Percentiles rank a stretch among this genome's conserved stretches.
Evolutionary conservation across 1,140 invertebrate species (phyloP).

Genomic region (Ceratosolen fusciceps): DNA sequence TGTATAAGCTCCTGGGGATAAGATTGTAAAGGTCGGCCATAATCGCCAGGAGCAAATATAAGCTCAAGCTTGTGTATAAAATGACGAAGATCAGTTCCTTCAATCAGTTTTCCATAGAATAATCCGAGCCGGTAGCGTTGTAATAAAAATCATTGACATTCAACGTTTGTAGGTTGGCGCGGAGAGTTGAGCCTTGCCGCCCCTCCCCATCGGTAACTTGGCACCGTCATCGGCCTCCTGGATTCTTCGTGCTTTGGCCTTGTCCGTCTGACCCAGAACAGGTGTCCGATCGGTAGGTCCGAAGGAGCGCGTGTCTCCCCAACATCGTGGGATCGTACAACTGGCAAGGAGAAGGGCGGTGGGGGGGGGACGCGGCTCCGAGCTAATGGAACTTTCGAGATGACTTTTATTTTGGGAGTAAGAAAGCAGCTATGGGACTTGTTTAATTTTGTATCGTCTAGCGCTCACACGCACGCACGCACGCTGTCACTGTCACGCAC

Average conservation of each 20-base stretch:
- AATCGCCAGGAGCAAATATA: too few relatives aligned
- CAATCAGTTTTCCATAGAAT: too few relatives aligned
- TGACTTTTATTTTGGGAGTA: background rate
- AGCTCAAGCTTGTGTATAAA: too few relatives aligned
- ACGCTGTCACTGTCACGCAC: too few relatives aligned
- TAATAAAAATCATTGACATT: too few relatives aligned
- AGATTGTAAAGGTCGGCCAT: too few relatives aligned
- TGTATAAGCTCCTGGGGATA: too few relatives aligned
- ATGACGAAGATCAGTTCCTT: too few relatives aligned
- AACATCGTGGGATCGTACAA: background rate
- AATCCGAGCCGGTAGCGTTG: too few relatives aligned
- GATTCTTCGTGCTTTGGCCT: conserved; percentile 57
- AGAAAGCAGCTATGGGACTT: background rate
- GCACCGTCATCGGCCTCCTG: background rate
- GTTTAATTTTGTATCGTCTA: background rate
- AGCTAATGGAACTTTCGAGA: conserved; percentile 1
- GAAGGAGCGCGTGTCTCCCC: conserved; percentile 21
- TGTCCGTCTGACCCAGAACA: conserved; percentile 55
- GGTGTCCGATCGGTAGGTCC: conserved; percentile 52
- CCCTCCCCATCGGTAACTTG: background rate
- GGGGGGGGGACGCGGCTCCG: background rate
- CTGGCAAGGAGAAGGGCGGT: background rate
- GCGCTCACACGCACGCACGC: too few relatives aligned
- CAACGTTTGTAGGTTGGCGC: background rate
- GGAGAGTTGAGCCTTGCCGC: too few relatives aligned